Evolutionary conservation across 92 coral and sea anemone genomes (phyloP).

Genomic region (Montipora capitata): DNA sequence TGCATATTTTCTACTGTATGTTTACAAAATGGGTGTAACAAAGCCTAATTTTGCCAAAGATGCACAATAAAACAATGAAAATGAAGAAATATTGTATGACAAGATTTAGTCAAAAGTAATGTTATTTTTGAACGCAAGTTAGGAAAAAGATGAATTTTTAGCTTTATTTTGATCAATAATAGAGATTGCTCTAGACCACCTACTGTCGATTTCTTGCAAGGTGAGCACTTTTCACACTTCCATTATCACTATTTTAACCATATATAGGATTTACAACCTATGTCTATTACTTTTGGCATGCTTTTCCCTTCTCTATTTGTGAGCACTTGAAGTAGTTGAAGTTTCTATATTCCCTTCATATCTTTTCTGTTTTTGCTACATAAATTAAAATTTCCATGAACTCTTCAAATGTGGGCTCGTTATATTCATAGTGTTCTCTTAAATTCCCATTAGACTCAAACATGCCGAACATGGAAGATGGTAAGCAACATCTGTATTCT

Average conservation of each 20-base stretch:
- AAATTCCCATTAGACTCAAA: not conserved
- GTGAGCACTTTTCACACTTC: slow-evolving; percentile 8
- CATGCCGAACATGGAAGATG: slow-evolving; percentile 16
- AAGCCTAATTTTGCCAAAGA: not conserved
- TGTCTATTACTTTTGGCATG: not conserved
- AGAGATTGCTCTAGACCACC: not conserved
- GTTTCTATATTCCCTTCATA: slow-evolving; percentile 1
- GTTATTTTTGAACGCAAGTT: not conserved
- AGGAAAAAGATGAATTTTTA: not conserved
- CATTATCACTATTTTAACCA: slow-evolving; percentile 10
- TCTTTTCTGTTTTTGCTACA: not conserved
- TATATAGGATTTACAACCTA: slow-evolving; percentile 1
- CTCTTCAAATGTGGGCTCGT: not conserved
- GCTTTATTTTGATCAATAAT: not conserved
- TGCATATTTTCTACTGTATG: not conserved
- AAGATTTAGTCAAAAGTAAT: not conserved
- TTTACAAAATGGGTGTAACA: not conserved
- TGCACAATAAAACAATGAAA: no score
- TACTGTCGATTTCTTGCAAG: not conserved
- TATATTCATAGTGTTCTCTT: not conserved
- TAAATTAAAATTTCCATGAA: not conserved
- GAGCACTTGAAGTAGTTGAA: slow-evolving; percentile 8
- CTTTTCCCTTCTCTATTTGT: slow-evolving; percentile 11
- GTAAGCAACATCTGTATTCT: slow-evolving; percentile 18
- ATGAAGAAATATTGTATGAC: no score